Conservation (phyloP, 2,113 vertebrate species). For the Indri indri region DNA sequence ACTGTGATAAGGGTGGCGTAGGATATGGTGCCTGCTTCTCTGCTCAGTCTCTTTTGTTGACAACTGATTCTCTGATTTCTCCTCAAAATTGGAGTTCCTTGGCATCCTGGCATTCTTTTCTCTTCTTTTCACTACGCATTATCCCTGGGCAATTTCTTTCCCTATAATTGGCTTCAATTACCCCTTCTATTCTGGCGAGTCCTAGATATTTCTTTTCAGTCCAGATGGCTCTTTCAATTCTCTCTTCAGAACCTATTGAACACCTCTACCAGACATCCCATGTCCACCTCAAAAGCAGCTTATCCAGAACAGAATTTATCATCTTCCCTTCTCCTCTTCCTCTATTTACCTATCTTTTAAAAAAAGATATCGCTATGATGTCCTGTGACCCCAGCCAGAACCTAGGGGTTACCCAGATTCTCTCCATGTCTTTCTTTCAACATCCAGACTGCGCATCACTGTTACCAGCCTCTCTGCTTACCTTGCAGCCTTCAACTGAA, state of each 20-base stretch:
- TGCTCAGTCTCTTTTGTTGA: neutral
- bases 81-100: neutral
- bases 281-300: neutral
- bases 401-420: neutral
- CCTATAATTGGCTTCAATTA: neutral
- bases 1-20: neutral
- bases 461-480: too few relatives aligned
- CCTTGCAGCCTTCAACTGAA: neutral
- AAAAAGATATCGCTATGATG: too few relatives aligned
- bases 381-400: neutral
- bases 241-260: neutral
- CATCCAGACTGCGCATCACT: too few relatives aligned
- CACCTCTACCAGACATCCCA: neutral
- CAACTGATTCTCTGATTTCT: neutral
- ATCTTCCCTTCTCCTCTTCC: neutral
- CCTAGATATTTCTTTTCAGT: constrained; percentile 5
- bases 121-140: neutral
- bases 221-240: neutral
- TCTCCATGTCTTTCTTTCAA: neutral
- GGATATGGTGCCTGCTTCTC: neutral
- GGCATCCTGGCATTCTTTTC: neutral
- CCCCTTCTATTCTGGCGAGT: neutral
- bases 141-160: neutral
- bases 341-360: neutral
- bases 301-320: neutral